Conservation (phyloP, 64 coral and sea anemone species). For the Montipora sp. region DNA sequence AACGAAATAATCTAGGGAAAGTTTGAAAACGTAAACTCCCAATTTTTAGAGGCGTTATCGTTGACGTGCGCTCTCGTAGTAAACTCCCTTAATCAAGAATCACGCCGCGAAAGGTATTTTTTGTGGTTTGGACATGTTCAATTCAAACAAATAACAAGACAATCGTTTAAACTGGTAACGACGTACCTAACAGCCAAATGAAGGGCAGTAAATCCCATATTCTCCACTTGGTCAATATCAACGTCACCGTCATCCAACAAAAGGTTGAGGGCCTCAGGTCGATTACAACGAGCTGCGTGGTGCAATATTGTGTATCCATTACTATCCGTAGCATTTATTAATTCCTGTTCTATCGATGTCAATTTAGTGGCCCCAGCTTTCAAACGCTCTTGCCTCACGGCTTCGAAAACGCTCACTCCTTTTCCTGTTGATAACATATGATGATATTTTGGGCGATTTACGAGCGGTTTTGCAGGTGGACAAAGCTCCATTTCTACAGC, state of each 20-base stretch:
- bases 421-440: constrained; percentile 24
- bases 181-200: constrained; percentile 34
- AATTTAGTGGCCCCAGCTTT: background rate
- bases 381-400: background rate
- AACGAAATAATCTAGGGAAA: no score
- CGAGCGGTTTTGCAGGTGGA: background rate
- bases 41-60: no score
- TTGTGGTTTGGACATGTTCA: no score
- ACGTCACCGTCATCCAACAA: background rate
- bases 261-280: background rate
- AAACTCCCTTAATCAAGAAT: no score
- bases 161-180: background rate
- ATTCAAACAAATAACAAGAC: no score
- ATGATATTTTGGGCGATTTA: background rate
- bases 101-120: no score
- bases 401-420: constrained; percentile 25
- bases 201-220: constrained; percentile 25
- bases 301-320: constrained; percentile 17
- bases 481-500: background rate
- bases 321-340: background rate
- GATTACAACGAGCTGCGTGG: constrained; percentile 32
- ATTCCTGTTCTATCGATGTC: background rate
- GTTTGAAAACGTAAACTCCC: no score
- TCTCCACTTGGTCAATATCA: background rate
- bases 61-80: no score